Base-by-base conservation (phyloP, 2,113 vertebrate genomes). In the Corythoichthys haematopterus region DNA sequence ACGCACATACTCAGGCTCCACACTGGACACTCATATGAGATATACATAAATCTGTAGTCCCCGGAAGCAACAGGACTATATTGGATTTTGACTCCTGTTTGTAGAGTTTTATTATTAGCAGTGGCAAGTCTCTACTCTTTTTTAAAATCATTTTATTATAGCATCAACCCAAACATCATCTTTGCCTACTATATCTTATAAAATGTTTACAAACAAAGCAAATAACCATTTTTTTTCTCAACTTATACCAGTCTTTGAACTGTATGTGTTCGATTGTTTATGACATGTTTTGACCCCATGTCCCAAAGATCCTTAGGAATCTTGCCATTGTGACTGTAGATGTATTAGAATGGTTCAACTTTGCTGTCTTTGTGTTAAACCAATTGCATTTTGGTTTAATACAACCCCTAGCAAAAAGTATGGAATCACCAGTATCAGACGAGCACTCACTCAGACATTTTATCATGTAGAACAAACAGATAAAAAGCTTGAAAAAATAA, bases 1-100 rank as follows among this genome's bases (percentile, higher is more conserved):
- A 74, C 67, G 62, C n/a, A 65, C 60, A 74, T 71, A 69, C 46
- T 76, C 72, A 10, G 36, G 51, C 52, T 63, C 66, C 47, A 68
- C 38, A 53, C 40, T 61, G 53, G 38, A 67, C 64, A 71, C 64
- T 77, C 58, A 64, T 65, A 66, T 69, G 40, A 65, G 28, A 60
- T 20, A 60, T 57, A 45, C 52, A 66, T 47, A 43, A 65, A 62
- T 47, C 12, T 62, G 13, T 57, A 38, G 64, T 52, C 16, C 36
- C 43, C 40, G 60, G 60, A 62, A 62, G 60, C 43, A 16, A 46
- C 60, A 6, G 60, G 11, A 33, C n/a, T 38, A 65, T 8, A 35
- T 14, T 6, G 20, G 15, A 76, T 63, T 65, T 51, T 11, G 46
- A n/a, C 64, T 52, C 6, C 14, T 20, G 10, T 53, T 51, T 16